These are phyloP conservation scores for Pygmarrhopalites habei DNA, from an alignment of 1,140 invertebrate genomes.

Conservation along the genomic window DNA sequence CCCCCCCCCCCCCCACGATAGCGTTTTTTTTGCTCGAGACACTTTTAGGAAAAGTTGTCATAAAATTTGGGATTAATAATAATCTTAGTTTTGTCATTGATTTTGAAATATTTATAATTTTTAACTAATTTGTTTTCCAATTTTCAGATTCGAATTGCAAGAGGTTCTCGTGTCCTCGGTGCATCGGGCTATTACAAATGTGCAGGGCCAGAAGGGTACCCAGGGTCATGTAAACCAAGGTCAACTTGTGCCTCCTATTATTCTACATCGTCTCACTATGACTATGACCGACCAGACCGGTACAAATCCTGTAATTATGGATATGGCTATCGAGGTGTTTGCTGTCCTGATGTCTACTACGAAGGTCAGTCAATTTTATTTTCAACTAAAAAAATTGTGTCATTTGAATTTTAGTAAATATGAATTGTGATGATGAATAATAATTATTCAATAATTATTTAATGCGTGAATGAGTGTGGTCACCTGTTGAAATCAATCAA, in stretches of 20 bases:
- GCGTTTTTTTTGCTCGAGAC: no score
- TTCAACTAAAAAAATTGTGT: background rate
- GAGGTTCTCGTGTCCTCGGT: background rate
- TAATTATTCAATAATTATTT: no score
- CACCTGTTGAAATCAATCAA: background rate
- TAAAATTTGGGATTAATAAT: no score
- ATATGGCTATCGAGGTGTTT: slow-evolving; percentile 33
- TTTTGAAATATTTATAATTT: no score
- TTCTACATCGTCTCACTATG: slow-evolving; percentile 21
- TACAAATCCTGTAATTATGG: slow-evolving; percentile 32
- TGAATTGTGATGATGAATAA: no score
- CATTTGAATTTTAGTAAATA: no score
- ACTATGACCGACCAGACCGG: slow-evolving; percentile 11
- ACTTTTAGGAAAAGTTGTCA: no score
- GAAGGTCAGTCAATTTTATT: background rate
- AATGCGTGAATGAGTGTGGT: background rate
- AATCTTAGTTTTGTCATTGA: no score
- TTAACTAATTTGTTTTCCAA: no score
- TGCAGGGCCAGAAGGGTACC: slow-evolving; percentile 24
- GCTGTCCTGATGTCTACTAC: slow-evolving; percentile 33
- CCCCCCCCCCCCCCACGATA: no score
- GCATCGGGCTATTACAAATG: slow-evolving; percentile 22
- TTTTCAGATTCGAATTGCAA: background rate
- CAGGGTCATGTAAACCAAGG: slow-evolving; percentile 28
- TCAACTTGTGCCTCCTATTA: slow-evolving; percentile 31